Conservation (phyloP, 2,113 vertebrate species). For the Scomber scombrus region DNA sequence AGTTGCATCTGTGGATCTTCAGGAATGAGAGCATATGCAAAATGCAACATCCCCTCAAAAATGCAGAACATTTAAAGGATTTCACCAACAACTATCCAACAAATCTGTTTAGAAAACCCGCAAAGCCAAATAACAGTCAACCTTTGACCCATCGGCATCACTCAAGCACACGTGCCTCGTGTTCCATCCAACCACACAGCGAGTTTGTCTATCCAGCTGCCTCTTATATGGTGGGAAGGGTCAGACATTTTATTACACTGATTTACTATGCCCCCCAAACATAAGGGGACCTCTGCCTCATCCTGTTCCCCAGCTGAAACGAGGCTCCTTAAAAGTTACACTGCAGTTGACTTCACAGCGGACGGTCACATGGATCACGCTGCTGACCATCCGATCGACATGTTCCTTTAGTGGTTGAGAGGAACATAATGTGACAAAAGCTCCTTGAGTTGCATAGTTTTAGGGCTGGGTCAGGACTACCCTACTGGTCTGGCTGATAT, state of each 20-base stretch:
- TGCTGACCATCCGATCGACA: slow-evolving; percentile 12
- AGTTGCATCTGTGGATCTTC: neutral
- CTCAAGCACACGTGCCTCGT: slow-evolving; percentile 57
- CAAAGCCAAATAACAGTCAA: slow-evolving; percentile 2
- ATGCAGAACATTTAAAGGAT: neutral
- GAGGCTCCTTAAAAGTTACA: slow-evolving; percentile 32
- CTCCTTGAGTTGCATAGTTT: slow-evolving; percentile 13
- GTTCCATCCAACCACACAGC: slow-evolving; percentile 32
- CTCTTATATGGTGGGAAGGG: slow-evolving; percentile 55
- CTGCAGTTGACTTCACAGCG: neutral
- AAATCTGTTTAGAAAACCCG: neutral
- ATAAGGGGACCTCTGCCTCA: slow-evolving; percentile 36
- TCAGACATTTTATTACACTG: slow-evolving; percentile 51
- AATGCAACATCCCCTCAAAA: neutral
- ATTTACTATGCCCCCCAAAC: slow-evolving; percentile 54
- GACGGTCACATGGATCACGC: slow-evolving; percentile 21
- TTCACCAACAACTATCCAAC: neutral
- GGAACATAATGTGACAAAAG: neutral
- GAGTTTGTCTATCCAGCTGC: slow-evolving; percentile 50
- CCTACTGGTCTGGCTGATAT: slow-evolving; percentile 24
- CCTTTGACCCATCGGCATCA: slow-evolving; percentile 39
- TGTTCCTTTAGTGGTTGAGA: slow-evolving; percentile 6
- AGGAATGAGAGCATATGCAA: neutral
- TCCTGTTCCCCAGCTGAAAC: slow-evolving; percentile 60
- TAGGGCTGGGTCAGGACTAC: neutral